These are phyloP conservation scores for Pavo muticus DNA, from an alignment of 2,113 vertebrate species.

Conservation along the genomic window DNA sequence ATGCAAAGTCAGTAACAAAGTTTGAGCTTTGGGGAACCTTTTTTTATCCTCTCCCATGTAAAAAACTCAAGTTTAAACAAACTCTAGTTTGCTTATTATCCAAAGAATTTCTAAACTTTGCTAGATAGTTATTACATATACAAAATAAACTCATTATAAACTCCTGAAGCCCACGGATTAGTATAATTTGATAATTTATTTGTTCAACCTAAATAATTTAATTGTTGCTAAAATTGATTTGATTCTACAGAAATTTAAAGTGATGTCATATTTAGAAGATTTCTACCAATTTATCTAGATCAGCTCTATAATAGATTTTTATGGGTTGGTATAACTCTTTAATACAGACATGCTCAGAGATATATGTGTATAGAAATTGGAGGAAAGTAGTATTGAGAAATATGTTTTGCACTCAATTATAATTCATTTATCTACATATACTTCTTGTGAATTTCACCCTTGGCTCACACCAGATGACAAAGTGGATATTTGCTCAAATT, in stretches of 20 bases:
- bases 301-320: neutral
- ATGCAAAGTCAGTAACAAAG: neutral
- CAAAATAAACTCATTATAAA: neutral
- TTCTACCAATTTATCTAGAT: neutral
- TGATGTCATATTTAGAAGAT: neutral
- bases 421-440: neutral
- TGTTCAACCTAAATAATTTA: neutral
- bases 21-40: neutral
- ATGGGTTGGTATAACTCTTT: neutral
- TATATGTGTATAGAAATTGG: neutral
- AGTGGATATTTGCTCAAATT: conserved; percentile 26
- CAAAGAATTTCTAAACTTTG: neutral
- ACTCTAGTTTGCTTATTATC: neutral
- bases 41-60: neutral
- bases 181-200: neutral
- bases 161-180: neutral
- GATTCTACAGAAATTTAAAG: neutral
- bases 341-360: neutral
- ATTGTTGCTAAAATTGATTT: neutral
- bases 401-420: neutral
- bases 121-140: neutral
- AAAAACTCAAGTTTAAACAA: neutral
- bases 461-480: neutral
- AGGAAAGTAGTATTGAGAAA: neutral
- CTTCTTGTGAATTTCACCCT: neutral